Evolutionary conservation across 2,888 invertebrate genomes (phyloP).

Genomic region (Noctua pronuba): DNA sequence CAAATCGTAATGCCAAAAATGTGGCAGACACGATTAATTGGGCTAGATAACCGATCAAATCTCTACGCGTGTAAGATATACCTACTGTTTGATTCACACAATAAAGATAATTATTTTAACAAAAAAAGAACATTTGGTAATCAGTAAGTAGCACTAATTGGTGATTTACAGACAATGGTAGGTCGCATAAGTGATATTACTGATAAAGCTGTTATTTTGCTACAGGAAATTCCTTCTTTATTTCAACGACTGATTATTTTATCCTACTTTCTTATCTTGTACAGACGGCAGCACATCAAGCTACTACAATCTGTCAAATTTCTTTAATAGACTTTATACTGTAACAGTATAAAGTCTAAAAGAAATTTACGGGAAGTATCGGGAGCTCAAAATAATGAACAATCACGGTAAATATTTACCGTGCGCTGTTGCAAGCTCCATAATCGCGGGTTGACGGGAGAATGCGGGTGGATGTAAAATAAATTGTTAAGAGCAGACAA

Average conservation of each 20-base stretch:
- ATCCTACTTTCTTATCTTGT: neutral
- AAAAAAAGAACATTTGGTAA: neutral
- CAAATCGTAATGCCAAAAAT: neutral
- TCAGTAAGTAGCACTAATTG: slow-evolving; percentile 9
- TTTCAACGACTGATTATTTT: neutral
- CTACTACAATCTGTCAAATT: too few relatives aligned
- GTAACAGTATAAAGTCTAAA: too few relatives aligned
- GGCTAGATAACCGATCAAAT: neutral
- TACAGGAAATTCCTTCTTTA: neutral
- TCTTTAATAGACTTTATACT: too few relatives aligned
- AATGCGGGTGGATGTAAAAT: too few relatives aligned
- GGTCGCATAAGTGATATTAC: neutral
- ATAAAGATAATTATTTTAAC: neutral
- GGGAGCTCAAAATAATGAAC: too few relatives aligned
- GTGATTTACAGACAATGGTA: slow-evolving; percentile 1
- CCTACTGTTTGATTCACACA: neutral
- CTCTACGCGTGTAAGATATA: neutral
- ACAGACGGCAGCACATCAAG: too few relatives aligned
- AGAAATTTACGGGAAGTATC: too few relatives aligned
- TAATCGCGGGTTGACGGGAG: too few relatives aligned
- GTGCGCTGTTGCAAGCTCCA: too few relatives aligned
- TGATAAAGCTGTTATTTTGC: slow-evolving; percentile 5
- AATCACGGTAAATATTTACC: too few relatives aligned
- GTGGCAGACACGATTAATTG: neutral
- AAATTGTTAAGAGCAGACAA: too few relatives aligned